These are phyloP conservation scores for Ornithoptera priamus DNA, from an alignment of 2,888 invertebrate genomes.

Conservation along the genomic window DNA sequence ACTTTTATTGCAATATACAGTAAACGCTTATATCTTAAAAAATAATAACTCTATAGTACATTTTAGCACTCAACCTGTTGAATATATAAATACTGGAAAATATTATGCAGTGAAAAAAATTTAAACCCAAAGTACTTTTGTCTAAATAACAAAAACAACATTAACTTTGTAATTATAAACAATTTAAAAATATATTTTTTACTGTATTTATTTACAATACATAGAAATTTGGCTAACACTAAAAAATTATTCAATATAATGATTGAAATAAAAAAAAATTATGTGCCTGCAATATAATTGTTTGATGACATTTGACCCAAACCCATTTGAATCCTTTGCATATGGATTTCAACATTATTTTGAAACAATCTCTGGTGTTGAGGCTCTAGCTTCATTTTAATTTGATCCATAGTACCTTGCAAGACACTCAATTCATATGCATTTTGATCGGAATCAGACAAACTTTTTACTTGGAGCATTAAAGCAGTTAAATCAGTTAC, in stretches of 20 bases:
- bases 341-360: slow-evolving; percentile 93
- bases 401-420: slow-evolving; percentile 94
- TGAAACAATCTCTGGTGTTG: slow-evolving; percentile 89
- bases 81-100: background rate
- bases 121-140: background rate
- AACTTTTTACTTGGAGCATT: slow-evolving; percentile 91
- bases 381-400: slow-evolving; percentile 88
- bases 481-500: slow-evolving; percentile 94
- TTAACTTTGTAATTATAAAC: slow-evolving; percentile 4
- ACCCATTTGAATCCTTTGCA: slow-evolving; percentile 93
- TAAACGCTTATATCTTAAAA: slow-evolving; percentile 13
- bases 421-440: slow-evolving; percentile 94
- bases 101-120: background rate
- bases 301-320: slow-evolving; percentile 70
- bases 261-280: slow-evolving; percentile 11
- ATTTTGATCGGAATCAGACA: slow-evolving; percentile 89
- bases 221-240: background rate
- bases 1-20: slow-evolving; percentile 9
- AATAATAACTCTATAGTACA: slow-evolving; percentile 9
- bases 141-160: background rate
- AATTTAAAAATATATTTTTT: slow-evolving; percentile 3
- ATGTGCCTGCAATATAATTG: slow-evolving; percentile 53
- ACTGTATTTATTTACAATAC: slow-evolving; percentile 10
- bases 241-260: background rate
- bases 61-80: slow-evolving; percentile 19